Conservation (phyloP, 2,888 invertebrate species). For the Epicampocera succincta region DNA sequence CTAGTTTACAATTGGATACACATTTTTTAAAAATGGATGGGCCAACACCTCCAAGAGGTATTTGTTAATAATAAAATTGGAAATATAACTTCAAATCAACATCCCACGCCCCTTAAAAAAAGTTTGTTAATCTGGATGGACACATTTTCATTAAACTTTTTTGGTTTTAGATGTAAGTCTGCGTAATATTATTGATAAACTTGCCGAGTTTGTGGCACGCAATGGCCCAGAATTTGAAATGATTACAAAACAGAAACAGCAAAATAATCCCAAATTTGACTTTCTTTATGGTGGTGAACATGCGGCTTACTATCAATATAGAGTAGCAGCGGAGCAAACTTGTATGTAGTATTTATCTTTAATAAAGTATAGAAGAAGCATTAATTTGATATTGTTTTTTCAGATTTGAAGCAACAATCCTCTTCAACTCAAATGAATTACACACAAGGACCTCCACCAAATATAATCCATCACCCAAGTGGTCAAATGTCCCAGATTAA, state of each 20-base stretch:
- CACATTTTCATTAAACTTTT: neutral
- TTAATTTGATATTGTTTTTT: conserved; percentile 71
- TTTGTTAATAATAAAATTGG: neutral
- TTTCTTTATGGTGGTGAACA: conserved; percentile 98
- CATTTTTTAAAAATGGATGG: conserved; percentile 67
- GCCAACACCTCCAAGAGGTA: conserved; percentile 71
- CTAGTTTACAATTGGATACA: conserved; percentile 1
- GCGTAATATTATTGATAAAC: conserved; percentile 98
- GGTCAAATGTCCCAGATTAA: conserved; percentile 66
- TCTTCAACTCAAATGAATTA: conserved; percentile 72
- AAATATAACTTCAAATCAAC: neutral
- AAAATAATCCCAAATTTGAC: conserved; percentile 98
- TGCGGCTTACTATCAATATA: conserved; percentile 97
- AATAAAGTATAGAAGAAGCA: neutral
- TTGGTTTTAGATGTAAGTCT: conserved; percentile 89
- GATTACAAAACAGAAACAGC: conserved; percentile 99
- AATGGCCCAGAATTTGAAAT: conserved; percentile 99
- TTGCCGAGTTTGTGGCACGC: conserved; percentile 98
- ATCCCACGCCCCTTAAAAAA: conserved; percentile 9
- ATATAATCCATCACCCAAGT: conserved; percentile 70
- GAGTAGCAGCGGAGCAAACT: conserved; percentile 97
- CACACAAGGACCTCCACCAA: conserved; percentile 71
- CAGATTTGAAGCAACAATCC: conserved; percentile 84
- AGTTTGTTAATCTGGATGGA: neutral
- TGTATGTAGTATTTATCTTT: conserved; percentile 85